These are phyloP conservation scores for Ecdyonurus torrentis DNA, from an alignment of 2,888 invertebrate genomes.

Conservation along the genomic window DNA sequence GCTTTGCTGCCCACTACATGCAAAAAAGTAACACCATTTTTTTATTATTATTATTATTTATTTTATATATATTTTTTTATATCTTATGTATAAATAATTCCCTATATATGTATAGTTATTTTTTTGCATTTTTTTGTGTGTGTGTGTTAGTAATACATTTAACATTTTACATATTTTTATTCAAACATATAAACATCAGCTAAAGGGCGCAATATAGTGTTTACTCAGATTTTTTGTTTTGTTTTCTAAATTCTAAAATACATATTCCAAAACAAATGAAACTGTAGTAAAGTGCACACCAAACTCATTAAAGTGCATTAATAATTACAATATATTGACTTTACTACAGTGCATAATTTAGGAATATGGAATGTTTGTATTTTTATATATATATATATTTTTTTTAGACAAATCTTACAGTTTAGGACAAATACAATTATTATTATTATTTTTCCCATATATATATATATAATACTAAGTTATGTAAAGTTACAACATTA, in stretches of 20 bases:
- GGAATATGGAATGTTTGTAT: neutral
- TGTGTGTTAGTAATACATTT: no score
- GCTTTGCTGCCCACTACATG: neutral
- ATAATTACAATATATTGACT: neutral
- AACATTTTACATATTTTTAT: neutral
- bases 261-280: neutral
- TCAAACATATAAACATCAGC: neutral
- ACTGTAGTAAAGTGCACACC: neutral
- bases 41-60: neutral
- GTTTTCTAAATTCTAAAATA: neutral
- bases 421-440: neutral
- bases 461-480: neutral
- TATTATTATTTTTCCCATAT: neutral
- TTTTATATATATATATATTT: neutral
- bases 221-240: neutral
- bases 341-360: neutral
- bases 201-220: neutral
- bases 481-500: neutral
- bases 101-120: no score
- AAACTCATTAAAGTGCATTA: neutral
- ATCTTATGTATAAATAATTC: no score
- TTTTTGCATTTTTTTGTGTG: no score
- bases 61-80: no score
- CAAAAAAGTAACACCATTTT: neutral
- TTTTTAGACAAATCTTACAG: neutral